Evolutionary conservation across 2,888 invertebrate genomes (phyloP).

Genomic region (Celastrina argiolus): DNA sequence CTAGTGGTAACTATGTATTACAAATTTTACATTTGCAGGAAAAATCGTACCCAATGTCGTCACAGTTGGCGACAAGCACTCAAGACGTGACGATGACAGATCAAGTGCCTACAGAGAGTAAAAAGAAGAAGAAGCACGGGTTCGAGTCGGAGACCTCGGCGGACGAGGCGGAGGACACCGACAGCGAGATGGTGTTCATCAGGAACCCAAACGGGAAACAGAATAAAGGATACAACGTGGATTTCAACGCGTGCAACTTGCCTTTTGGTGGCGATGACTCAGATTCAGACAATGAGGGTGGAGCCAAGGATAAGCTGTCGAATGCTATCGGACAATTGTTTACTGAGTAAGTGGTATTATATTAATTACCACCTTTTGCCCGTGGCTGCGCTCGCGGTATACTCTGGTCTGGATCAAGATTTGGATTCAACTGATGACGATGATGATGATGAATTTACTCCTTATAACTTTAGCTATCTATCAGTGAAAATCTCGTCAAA

Average conservation of each 20-base stretch:
- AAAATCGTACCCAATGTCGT: constrained; percentile 77
- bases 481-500: too few species aligned
- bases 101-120: constrained; percentile 43
- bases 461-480: too few species aligned
- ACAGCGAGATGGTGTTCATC: constrained; percentile 80
- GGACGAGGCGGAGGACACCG: constrained; percentile 75
- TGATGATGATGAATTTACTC: too few species aligned
- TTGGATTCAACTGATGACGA: too few species aligned
- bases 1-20: too few species aligned
- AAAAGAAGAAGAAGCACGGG: constrained; percentile 54
- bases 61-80: constrained; percentile 50
- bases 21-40: constrained; percentile 52
- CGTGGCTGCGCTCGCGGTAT: too few species aligned
- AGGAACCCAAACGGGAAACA: constrained; percentile 58
- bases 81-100: constrained; percentile 47
- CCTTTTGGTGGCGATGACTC: constrained; percentile 82
- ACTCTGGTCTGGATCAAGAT: too few species aligned
- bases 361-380: background rate
- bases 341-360: constrained; percentile 77
- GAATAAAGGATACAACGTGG: constrained; percentile 53
- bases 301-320: constrained; percentile 82
- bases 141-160: constrained; percentile 78
- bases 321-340: constrained; percentile 87
- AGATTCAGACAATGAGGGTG: constrained; percentile 85
- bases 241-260: constrained; percentile 65